Percentiles rank a stretch among this genome's conserved stretches.
Evolutionary conservation across 2,888 invertebrate species (phyloP).

Genomic region (Tribolium freemani): DNA sequence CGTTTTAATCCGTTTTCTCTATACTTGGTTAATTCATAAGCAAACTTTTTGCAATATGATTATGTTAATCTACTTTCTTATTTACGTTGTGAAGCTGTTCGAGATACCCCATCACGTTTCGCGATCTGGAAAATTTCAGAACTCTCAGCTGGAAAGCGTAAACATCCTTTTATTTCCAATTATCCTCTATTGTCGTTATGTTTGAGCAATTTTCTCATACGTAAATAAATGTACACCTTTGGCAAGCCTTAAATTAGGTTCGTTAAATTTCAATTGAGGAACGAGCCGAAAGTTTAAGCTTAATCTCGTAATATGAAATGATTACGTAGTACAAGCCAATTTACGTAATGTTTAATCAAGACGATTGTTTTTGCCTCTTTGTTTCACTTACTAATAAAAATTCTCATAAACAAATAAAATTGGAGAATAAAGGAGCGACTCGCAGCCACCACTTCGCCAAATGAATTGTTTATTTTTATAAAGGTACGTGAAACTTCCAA

Average conservation of each 20-base stretch:
- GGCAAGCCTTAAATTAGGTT: conserved; percentile 2
- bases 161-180: conserved; percentile 24
- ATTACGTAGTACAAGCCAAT: conserved; percentile 2
- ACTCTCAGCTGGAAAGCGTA: conserved; percentile 3
- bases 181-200: conserved; percentile 14
- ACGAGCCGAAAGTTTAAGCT: neutral
- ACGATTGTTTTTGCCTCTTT: conserved; percentile 5
- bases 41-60: neutral
- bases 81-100: neutral
- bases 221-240: neutral
- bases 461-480: conserved; percentile 19
- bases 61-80: neutral
- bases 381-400: conserved; percentile 6
- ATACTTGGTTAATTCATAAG: conserved; percentile 8
- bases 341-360: conserved; percentile 11
- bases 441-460: conserved; percentile 18
- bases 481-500: conserved; percentile 3
- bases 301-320: conserved; percentile 9
- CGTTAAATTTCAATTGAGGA: neutral
- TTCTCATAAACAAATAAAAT: conserved; percentile 24
- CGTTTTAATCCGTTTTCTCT: conserved; percentile 1
- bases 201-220: conserved; percentile 2
- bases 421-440: conserved; percentile 2
- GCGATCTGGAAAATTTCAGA: neutral
- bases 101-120: neutral